Evolutionary conservation across 2,888 invertebrate species (phyloP).

Genomic region (Noctua comes): DNA sequence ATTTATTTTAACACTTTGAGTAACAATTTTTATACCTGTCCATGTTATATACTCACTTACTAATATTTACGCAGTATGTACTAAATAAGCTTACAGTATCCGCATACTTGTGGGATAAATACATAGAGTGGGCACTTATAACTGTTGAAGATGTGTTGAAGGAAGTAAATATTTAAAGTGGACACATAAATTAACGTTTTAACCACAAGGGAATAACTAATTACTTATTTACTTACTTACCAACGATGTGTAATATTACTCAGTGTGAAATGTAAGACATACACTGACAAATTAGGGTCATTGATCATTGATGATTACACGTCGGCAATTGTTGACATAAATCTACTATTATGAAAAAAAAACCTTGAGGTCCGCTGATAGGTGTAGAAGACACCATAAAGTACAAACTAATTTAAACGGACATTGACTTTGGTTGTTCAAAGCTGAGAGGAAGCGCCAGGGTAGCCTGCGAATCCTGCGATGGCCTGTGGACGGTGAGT

Average conservation of each 20-base stretch:
- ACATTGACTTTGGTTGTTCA: not conserved
- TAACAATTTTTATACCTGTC: not conserved
- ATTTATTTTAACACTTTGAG: constrained; percentile 1
- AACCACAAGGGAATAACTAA: constrained; percentile 7
- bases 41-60: not conserved
- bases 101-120: constrained; percentile 23
- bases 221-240: constrained; percentile 19
- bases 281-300: constrained; percentile 6
- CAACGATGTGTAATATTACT: constrained; percentile 15
- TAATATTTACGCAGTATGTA: not conserved
- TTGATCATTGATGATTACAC: not conserved
- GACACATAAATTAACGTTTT: not conserved
- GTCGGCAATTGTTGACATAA: constrained; percentile 12
- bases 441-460: not conserved
- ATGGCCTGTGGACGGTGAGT: too few relatives aligned
- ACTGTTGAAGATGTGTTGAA: constrained; percentile 3
- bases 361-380: not conserved
- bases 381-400: not conserved
- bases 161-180: constrained; percentile 45
- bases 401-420: not conserved
- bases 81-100: constrained; percentile 28
- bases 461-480: too few relatives aligned
- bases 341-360: not conserved
- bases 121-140: constrained; percentile 6
- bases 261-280: constrained; percentile 23